These are phyloP conservation scores for Hypanus sabinus DNA, from an alignment of 2,113 vertebrate species.

Conservation along the genomic window DNA sequence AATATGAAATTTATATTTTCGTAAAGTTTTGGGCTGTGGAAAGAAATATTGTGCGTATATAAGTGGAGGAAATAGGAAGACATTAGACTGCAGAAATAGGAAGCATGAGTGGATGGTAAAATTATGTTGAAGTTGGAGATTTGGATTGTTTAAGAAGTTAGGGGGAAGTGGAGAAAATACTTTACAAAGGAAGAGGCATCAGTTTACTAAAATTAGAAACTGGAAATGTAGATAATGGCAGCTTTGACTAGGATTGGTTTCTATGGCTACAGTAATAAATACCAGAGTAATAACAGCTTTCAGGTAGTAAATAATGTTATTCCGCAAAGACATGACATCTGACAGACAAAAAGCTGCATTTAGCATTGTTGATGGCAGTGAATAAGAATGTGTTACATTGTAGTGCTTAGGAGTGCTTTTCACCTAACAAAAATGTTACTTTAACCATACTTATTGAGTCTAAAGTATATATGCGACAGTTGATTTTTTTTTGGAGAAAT, in stretches of 20 bases:
- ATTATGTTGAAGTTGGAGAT: not conserved
- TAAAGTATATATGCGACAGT: not conserved
- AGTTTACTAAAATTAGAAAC: slow-evolving; percentile 7
- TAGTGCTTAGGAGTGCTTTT: not conserved
- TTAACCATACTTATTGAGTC: not conserved
- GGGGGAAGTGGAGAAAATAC: not conserved
- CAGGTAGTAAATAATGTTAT: slow-evolving; percentile 18
- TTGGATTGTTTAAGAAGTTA: not conserved
- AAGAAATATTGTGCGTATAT: not conserved
- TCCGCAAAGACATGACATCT: slow-evolving; percentile 16
- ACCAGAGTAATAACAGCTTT: slow-evolving; percentile 6
- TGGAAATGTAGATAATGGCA: slow-evolving; percentile 6
- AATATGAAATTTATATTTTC: not conserved
- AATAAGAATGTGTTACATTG: not conserved
- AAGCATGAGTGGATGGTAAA: not conserved
- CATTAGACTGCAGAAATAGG: not conserved
- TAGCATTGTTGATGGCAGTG: not conserved
- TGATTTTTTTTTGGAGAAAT: not conserved
- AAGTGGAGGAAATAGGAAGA: not conserved
- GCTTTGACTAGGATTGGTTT: slow-evolving; percentile 11
- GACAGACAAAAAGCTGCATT: slow-evolving; percentile 21
- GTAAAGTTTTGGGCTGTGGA: not conserved
- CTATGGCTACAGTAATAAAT: slow-evolving; percentile 13
- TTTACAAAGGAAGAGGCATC: slow-evolving; percentile 1
- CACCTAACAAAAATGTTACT: too few species aligned